These are phyloP conservation scores for Hybos culiciformis DNA, from an alignment of 2,888 invertebrate genomes.

Conservation along the genomic window DNA sequence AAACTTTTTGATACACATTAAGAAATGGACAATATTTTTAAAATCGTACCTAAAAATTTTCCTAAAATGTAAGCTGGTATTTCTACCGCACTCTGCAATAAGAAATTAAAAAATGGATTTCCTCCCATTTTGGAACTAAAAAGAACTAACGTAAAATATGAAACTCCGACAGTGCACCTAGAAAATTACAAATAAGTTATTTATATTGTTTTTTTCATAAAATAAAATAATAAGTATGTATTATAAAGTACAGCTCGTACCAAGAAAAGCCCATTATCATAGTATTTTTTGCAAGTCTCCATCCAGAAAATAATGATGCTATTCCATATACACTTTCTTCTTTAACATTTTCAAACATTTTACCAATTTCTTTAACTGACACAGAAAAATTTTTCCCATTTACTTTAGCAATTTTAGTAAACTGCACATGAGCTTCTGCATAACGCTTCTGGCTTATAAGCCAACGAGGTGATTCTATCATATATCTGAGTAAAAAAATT, in stretches of 20 bases:
- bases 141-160: slow-evolving; percentile 40
- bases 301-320: slow-evolving; percentile 42
- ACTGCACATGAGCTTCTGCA: slow-evolving; percentile 36
- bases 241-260: slow-evolving; percentile 27
- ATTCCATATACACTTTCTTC: slow-evolving; percentile 38
- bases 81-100: slow-evolving; percentile 48
- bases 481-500: slow-evolving; percentile 33
- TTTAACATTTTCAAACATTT: slow-evolving; percentile 29
- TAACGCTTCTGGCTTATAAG: slow-evolving; percentile 41
- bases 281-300: slow-evolving; percentile 42
- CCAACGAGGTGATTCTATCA: slow-evolving; percentile 53
- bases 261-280: slow-evolving; percentile 41
- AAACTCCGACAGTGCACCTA: slow-evolving; percentile 40
- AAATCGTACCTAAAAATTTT: slow-evolving; percentile 34
- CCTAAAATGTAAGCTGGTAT: slow-evolving; percentile 47
- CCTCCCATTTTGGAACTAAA: slow-evolving; percentile 43
- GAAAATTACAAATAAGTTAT: too few species aligned
- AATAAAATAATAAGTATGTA: slow-evolving; percentile 8
- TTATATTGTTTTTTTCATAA: slow-evolving; percentile 6
- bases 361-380: slow-evolving; percentile 33
- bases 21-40: background rate
- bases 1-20: background rate
- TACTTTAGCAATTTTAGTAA: slow-evolving; percentile 41
- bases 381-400: slow-evolving; percentile 38
- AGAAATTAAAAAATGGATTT: slow-evolving; percentile 52